Base-by-base conservation (phyloP, 2,888 invertebrate genomes). In the Melanophora roralis region DNA sequence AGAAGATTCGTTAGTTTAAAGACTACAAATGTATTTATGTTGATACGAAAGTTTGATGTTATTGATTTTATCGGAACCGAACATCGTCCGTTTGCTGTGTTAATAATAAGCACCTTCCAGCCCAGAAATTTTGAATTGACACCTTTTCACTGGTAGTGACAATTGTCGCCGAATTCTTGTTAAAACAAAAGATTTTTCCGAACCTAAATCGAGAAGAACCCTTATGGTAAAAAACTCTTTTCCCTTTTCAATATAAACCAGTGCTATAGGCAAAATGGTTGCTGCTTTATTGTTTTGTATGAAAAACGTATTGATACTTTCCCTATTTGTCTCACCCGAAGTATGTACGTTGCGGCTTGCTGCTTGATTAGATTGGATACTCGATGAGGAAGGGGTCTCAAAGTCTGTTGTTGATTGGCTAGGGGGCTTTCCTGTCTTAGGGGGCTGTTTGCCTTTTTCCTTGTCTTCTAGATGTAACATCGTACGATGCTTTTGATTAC, bases 241-340 rank as follows among this genome's bases (percentile, higher is more conserved):
- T 19, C 7, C 21, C 23, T 53, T 27, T 53, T 32, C 11, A 1
- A 72, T 11, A 0, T 62, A 3, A 11, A 62, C 43, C 2, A 62
- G 14, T 1, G 62, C 72, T 1, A 53, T 62, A 1, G 69, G 69
- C 5, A 69, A 47, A 21, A 69, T 36, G 6, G 49, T 59, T 14
- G 59, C n/a, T n/a, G n/a, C n/a, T n/a, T n/a, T n/a, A n/a, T n/a
- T n/a, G n/a, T n/a, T n/a, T n/a, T n/a, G n/a, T n/a, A n/a, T n/a
- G n/a, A n/a, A n/a, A n/a, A n/a, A n/a, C n/a, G n/a, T n/a, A n/a
- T n/a, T n/a, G n/a, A n/a, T n/a, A n/a, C n/a, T 60, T 2, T 32
- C 51, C 1, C 32, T 27, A 2, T 51, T 27, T 1, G 27, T 9
- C 23, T 6, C 7, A n/a, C 8, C 27, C 11, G 12, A 1, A 12